Conservation (phyloP, 2,888 invertebrate species). For the Zygothrica quintamaculata region DNA sequence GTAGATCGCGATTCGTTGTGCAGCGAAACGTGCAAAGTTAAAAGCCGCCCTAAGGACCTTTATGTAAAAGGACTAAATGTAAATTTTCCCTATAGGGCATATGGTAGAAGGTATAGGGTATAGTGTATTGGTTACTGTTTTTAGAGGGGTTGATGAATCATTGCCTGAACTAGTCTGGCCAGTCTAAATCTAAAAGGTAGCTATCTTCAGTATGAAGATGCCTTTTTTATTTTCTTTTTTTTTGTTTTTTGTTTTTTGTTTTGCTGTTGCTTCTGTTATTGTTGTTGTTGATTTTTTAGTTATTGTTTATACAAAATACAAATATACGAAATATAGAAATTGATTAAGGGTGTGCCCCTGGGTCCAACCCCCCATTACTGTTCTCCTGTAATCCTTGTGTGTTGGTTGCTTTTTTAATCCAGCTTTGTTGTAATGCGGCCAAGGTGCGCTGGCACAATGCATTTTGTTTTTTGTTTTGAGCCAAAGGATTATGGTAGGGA, state of each 20-base stretch:
- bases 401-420: constrained; percentile 65
- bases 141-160: constrained; percentile 51
- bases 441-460: constrained; percentile 30
- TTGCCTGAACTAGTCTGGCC: constrained; percentile 18
- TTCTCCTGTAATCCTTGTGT: constrained; percentile 51
- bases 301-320: constrained; percentile 41
- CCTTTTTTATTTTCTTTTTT: constrained; percentile 8
- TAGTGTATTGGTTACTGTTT: no score
- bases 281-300: constrained; percentile 31
- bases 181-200: constrained; percentile 20
- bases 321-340: constrained; percentile 20
- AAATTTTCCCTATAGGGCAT: not conserved
- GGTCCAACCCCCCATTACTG: constrained; percentile 43
- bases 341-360: constrained; percentile 45
- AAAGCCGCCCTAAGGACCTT: constrained; percentile 63
- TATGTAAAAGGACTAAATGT: constrained; percentile 37
- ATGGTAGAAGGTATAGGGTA: constrained; percentile 7
- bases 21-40: constrained; percentile 75
- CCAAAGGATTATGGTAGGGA: constrained; percentile 50
- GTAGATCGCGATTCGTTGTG: constrained; percentile 40
- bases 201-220: constrained; percentile 8
- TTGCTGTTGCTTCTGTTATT: no score
- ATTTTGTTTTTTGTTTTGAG: constrained; percentile 28
- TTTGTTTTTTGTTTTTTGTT: constrained; percentile 19
- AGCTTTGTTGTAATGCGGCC: constrained; percentile 58